Evolutionary conservation across 64 coral and sea anemone genomes (phyloP), one percentile per base, ranked within the genome.

Genomic region (Trachythela sp.): DNA sequence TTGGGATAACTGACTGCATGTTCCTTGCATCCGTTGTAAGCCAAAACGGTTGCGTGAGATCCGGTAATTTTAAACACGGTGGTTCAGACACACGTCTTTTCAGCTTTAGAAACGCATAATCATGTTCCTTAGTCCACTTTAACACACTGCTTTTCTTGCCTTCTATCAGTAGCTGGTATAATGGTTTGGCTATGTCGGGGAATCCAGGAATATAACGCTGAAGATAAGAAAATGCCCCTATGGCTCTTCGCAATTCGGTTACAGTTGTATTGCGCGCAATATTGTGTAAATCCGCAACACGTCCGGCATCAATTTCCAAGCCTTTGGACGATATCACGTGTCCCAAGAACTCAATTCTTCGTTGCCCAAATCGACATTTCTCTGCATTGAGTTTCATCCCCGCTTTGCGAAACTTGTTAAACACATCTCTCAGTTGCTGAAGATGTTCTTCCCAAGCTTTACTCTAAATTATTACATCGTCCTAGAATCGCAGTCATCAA

Each of bases 321-420:
- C 64, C 64, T 70, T 70, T 7, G n/a, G 64, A 70, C 64, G 24
- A 70, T 9, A 70, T 70, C 8, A 70, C 30, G 30, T 70, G 64
- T 70, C 64, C 64, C 20, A 70, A 22, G 30, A 70, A 70, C 64
- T 22, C n/a, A n/a, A n/a, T n/a, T n/a, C n/a, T n/a, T n/a, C n/a
- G n/a, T n/a, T n/a, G n/a, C n/a, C n/a, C n/a, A 70, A 70, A 70
- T 4, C 30, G 64, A n/a, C 64, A 70, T 70, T 70, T 70, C 64
- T 22, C 64, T 9, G 64, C 64, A 70, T 70, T 70, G 24, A 70
- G 64, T 32, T 70, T 70, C 64, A 70, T 70, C 7, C 24, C 64
- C 30, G 64, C 64, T 32, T 70, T 32, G 8, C 64, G 64, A 70
- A 70, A 70, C 24, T 70, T 70, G 18, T 70, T n/a, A 32, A 70